Evolutionary conservation across 1,140 invertebrate genomes (phyloP), one percentile per base, ranked within the genome.

Genomic region (Atta colombica): DNA sequence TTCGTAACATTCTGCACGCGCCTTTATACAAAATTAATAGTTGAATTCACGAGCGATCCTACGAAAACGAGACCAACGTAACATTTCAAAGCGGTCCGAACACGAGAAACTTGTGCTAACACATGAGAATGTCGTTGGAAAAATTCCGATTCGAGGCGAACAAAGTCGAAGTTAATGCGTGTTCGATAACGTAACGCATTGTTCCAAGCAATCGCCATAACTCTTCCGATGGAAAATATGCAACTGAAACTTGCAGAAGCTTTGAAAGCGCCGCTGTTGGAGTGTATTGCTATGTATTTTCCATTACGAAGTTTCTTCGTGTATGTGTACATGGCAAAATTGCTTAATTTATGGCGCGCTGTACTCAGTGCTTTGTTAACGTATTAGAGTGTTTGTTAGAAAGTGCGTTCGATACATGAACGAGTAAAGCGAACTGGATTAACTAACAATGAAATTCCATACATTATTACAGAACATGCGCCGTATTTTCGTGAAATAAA

Each of bases 351-450:
- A 84, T 84, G 80, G 80, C 18, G 39, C 25, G 55, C 53, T 49
- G 60, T 82, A 53, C 68, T 69, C 25, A 16, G 39, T n/a, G 80
- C 69, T 84, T 84, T 84, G 80, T 84, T 84, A 84, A 84, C 80
- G 69, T 84, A 84, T 84, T 84, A 84, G 80, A 84, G 80, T 84
- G 69, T 84, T 84, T 84, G 80, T 84, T 84, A 84, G 80, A 84
- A 84, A 84, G 80, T 84, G 80, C 80, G 69, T 84, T 84, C 80
- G 80, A 84, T 84, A 84, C 80, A 84, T 61, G 58, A 75, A 69
- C 80, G 69, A 84, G 55, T 84, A 84, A 84, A 84, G 69, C 55
- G 39, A 72, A 84, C 80, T 84, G 80, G 55, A 75, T 84, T 84
- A 84, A 84, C 80, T 84, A 75, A 84, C 80, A 84, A 84, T 84